Evolutionary conservation across 2,797 vertebrate species (phyloP).

Genomic region (Macropodus opercularis): DNA sequence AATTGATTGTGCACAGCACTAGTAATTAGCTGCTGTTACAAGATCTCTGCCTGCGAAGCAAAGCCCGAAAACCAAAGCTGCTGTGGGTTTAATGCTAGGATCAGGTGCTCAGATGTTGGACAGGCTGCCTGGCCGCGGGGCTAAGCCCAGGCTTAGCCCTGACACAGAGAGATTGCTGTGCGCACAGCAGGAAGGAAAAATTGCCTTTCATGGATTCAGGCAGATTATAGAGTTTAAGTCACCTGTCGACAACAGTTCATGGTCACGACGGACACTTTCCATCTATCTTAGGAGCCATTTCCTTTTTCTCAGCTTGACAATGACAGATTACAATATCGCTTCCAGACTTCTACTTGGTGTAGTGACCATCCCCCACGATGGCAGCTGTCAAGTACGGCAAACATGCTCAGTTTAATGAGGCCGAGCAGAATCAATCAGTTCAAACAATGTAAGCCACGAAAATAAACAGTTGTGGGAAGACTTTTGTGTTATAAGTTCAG

Average conservation of each 20-base stretch:
- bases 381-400: constrained; percentile 69
- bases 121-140: constrained; percentile 45
- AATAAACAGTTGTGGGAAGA: constrained; percentile 1
- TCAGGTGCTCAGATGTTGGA: constrained; percentile 60
- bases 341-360: constrained; percentile 43
- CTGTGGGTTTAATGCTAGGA: constrained; percentile 51
- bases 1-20: constrained; percentile 51
- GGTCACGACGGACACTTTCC: constrained; percentile 69
- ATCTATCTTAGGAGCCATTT: constrained; percentile 72
- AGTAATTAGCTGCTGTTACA: constrained; percentile 58
- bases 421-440: constrained; percentile 55
- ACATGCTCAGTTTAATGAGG: constrained; percentile 28
- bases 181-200: constrained; percentile 56
- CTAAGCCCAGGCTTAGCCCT: constrained; percentile 72
- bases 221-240: constrained; percentile 79
- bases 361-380: constrained; percentile 68
- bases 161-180: constrained; percentile 55
- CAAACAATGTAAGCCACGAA: constrained; percentile 22
- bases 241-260: constrained; percentile 77
- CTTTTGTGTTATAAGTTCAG: constrained; percentile 2
- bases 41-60: constrained; percentile 46
- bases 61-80: constrained; percentile 46
- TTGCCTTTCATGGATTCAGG: constrained; percentile 61
- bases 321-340: constrained; percentile 73
- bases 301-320: constrained; percentile 46